phyloP scores from a whole-genome alignment of 2,113 vertebrate species.

The Microcebus griseorufus region DNA sequence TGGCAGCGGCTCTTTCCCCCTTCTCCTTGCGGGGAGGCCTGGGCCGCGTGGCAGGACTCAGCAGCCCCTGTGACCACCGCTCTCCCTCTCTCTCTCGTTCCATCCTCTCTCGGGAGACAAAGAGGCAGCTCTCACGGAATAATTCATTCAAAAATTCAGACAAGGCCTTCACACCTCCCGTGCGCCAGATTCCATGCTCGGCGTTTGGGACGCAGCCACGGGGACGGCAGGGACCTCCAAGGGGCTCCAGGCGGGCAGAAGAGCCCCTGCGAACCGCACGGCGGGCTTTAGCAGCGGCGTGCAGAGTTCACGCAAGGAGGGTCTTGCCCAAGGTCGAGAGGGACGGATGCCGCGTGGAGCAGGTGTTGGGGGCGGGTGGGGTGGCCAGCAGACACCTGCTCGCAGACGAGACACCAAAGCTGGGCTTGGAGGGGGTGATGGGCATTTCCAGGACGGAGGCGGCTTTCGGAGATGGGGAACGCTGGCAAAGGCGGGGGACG shows the following conservation, averaged over 20 bases:
- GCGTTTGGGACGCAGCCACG: not conserved
- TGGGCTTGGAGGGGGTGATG: not conserved
- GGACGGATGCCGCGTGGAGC: rapidly evolving
- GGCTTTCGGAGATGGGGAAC: not conserved
- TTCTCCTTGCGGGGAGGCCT: rapidly evolving
- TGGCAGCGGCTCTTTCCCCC: rapidly evolving
- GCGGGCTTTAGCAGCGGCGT: not conserved
- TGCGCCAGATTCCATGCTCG: conserved; percentile 1
- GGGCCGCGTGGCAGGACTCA: not conserved
- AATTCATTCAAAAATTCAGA: conserved; percentile 69
- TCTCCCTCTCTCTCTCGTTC: too few species aligned
- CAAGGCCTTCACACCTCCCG: conserved; percentile 52
- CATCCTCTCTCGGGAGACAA: not conserved
- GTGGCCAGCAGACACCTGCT: rapidly evolving
- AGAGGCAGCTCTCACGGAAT: conserved; percentile 65
- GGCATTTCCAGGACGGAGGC: not conserved
- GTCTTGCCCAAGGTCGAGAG: not conserved
- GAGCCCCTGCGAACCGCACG: rapidly evolving
- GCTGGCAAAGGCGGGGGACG: rapidly evolving
- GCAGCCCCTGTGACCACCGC: not conserved
- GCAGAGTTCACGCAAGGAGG: not conserved
- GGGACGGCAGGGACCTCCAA: not conserved
- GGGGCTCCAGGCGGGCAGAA: not conserved
- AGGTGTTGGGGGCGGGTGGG: rapidly evolving
- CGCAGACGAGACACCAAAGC: too few species aligned